A percentile compares a stretch with the other conserved stretches of the same genome.
Conservation (phyloP, 1,140 invertebrate genomes). For the Aporrectodea caliginosa region DNA sequence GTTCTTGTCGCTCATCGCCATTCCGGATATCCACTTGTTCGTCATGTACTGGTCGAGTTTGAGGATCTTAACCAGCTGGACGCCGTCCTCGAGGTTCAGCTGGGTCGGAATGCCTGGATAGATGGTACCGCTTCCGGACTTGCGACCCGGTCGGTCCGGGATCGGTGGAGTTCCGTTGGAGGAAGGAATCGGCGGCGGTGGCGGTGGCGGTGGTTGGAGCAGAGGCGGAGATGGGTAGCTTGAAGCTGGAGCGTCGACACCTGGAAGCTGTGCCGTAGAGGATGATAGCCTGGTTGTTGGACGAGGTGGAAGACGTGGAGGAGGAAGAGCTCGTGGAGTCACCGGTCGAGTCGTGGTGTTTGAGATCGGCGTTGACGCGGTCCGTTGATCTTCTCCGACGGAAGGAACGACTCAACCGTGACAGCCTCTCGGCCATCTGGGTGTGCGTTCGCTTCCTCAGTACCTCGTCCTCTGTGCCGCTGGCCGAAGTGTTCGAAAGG, state of each 20-base stretch:
- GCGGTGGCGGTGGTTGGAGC: neutral
- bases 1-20: conserved; percentile 9
- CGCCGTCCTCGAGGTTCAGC: neutral
- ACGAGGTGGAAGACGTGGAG: neutral
- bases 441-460: neutral
- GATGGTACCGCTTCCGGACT: too few relatives aligned
- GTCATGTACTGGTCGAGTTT: neutral
- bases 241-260: neutral
- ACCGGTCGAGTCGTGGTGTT: neutral
- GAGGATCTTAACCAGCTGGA: neutral
- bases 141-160: neutral
- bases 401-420: neutral
- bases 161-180: neutral
- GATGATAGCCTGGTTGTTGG: neutral
- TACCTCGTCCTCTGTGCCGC: neutral
- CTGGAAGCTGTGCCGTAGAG: neutral
- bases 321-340: neutral
- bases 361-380: neutral
- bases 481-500: neutral
- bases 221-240: neutral
- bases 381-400: neutral
- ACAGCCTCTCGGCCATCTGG: neutral
- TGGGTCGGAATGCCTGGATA: neutral
- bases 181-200: neutral
- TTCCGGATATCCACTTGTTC: conserved; percentile 21